Conservation (phyloP, 2,113 vertebrate genomes). For the Phrynocephalus versicolor region DNA sequence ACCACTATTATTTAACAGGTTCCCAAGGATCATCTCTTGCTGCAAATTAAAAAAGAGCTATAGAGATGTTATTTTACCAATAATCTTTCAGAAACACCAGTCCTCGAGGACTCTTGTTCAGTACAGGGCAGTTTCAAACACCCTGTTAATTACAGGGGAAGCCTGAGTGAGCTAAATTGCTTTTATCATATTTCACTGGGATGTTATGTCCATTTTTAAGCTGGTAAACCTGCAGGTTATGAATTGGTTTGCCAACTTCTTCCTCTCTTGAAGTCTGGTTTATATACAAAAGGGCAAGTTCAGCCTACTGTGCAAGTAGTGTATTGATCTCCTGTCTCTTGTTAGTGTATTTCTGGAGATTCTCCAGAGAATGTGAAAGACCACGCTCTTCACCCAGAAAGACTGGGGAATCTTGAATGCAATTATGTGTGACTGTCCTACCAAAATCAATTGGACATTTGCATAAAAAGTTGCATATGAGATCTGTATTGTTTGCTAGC, state of each 20-base stretch:
- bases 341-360: background rate
- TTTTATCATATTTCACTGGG: background rate
- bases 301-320: background rate
- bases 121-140: background rate
- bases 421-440: background rate
- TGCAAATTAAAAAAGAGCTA: background rate
- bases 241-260: background rate
- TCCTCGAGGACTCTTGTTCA: background rate
- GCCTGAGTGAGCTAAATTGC: background rate
- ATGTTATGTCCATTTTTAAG: background rate
- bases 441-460: background rate
- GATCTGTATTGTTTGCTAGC: background rate
- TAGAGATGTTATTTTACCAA: background rate
- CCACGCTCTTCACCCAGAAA: background rate
- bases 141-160: background rate
- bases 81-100: background rate
- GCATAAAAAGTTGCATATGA: background rate
- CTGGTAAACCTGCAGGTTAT: background rate
- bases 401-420: background rate
- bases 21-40: background rate
- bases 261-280: background rate
- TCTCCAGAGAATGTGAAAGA: background rate
- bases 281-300: background rate
- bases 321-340: slow-evolving; percentile 17
- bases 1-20: background rate